These are phyloP conservation scores for Scyliorhinus canicula DNA, from an alignment of 2,797 vertebrate species.

Conservation along the genomic window DNA sequence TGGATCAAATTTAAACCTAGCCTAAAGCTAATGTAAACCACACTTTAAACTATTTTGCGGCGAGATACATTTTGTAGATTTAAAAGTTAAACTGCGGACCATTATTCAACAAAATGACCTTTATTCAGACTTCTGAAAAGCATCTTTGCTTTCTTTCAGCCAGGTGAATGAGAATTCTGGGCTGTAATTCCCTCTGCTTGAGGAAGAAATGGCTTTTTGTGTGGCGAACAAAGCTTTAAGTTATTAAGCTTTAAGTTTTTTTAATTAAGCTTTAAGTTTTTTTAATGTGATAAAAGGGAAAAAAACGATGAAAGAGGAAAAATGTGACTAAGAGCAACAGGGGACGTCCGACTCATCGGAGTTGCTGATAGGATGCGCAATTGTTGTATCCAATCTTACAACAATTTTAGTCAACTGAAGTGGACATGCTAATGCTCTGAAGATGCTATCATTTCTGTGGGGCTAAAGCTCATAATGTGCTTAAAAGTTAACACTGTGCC, in stretches of 20 bases:
- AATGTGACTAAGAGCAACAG: background rate
- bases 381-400: background rate
- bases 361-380: background rate
- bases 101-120: background rate
- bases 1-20: constrained; percentile 16
- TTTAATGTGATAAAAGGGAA: no score
- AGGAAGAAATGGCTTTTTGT: background rate
- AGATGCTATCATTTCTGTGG: background rate
- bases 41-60: background rate
- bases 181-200: background rate
- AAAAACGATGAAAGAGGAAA: background rate
- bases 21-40: constrained; percentile 23
- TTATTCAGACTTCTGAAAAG: background rate
- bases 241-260: background rate
- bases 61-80: background rate
- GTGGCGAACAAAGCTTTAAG: background rate
- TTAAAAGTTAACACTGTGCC: background rate
- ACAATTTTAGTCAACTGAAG: background rate
- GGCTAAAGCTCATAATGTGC: background rate
- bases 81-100: background rate
- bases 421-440: background rate
- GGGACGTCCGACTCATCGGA: background rate
- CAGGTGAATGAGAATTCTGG: background rate
- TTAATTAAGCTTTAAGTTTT: background rate
- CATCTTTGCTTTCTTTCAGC: background rate